Conservation (phyloP, 2,888 invertebrate species). For the Frankliniella intonsa region DNA sequence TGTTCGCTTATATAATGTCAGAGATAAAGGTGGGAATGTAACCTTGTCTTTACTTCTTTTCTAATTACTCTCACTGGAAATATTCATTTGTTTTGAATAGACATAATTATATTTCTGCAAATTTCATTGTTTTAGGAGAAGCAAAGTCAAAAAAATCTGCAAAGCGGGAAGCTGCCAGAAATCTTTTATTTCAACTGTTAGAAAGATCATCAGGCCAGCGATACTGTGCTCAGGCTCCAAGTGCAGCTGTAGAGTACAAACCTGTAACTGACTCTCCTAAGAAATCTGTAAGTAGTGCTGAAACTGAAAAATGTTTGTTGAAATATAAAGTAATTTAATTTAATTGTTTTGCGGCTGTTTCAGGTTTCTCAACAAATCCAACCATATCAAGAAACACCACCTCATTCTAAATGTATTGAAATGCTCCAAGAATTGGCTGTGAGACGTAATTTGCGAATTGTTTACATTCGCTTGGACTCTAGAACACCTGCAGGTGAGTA, state of each 20-base stretch:
- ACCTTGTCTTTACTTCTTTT: not conserved
- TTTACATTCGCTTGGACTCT: not conserved
- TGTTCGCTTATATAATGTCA: not conserved
- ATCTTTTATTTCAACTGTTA: not conserved
- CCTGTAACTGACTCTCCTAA: not conserved
- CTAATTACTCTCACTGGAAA: not conserved
- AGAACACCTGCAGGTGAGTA: not conserved
- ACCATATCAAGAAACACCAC: not conserved
- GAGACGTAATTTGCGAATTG: slow-evolving; percentile 8
- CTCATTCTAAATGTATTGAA: slow-evolving; percentile 1
- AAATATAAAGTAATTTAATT: not conserved
- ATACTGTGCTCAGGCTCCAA: not conserved
- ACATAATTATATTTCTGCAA: not conserved
- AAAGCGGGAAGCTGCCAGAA: not conserved
- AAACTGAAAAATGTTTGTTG: not conserved
- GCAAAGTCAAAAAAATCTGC: not conserved
- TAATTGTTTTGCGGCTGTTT: not conserved
- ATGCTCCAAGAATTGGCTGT: not conserved
- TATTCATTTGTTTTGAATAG: too few species aligned
- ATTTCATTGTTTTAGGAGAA: not conserved
- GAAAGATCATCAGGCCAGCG: not conserved
- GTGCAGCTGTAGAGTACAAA: not conserved
- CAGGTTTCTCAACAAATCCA: not conserved
- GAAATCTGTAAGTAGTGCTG: not conserved
- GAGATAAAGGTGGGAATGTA: not conserved